phyloP scores from a whole-genome alignment of 1,140 invertebrate genomes.

The Nixonia krombeini region DNA sequence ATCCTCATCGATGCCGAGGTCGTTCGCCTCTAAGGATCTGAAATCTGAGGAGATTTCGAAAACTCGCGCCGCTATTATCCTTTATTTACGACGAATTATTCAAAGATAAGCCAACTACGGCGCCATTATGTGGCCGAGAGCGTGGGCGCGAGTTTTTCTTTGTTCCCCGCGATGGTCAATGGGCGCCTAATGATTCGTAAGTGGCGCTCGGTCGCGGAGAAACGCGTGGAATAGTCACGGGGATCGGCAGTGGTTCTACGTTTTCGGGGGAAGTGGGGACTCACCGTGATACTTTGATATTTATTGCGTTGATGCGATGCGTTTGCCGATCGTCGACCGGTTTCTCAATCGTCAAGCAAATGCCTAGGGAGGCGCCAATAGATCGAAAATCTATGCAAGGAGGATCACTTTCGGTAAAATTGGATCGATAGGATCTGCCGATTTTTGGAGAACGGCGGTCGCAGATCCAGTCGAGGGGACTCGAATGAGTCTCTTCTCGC shows the following conservation, averaged over 20 bases:
- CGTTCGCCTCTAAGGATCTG: not conserved
- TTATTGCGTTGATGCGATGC: not conserved
- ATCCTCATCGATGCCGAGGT: constrained; percentile 5
- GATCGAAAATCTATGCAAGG: too few relatives aligned
- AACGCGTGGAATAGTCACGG: too few relatives aligned
- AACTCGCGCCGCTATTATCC: constrained; percentile 26
- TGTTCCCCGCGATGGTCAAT: constrained; percentile 31
- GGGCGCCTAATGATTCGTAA: constrained; percentile 45
- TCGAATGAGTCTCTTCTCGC: too few relatives aligned
- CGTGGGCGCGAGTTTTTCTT: constrained; percentile 31
- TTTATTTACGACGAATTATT: constrained; percentile 39
- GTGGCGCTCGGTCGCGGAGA: constrained; percentile 32
- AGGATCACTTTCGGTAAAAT: too few relatives aligned
- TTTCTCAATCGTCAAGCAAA: not conserved
- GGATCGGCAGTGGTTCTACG: too few relatives aligned
- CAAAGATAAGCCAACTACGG: constrained; percentile 3
- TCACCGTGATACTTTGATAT: not conserved
- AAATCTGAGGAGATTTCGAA: constrained; percentile 3
- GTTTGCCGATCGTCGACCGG: not conserved
- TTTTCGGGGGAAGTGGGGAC: not conserved
- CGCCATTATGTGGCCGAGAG: constrained; percentile 6
- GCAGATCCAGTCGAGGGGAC: too few relatives aligned
- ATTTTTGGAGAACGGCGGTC: too few relatives aligned
- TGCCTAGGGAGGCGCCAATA: too few relatives aligned
- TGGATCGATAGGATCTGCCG: too few relatives aligned